Evolutionary conservation across 2,113 vertebrate genomes (phyloP), one percentile per base, ranked within the genome.

Genomic region (Corythoichthys intestinalis): DNA sequence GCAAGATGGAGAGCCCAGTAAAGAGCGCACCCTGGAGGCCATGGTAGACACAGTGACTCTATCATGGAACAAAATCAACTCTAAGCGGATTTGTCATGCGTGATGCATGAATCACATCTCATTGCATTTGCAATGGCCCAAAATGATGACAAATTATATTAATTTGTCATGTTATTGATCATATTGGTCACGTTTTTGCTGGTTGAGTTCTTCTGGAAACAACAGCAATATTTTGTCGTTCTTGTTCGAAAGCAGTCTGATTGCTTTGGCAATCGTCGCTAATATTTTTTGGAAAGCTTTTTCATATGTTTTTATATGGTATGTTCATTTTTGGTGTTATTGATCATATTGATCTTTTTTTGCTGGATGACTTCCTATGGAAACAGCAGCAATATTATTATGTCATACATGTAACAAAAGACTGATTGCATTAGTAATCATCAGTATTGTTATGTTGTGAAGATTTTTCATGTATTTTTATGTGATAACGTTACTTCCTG

Each of bases 1-100:
- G 65, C 70, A 83, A 85, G 14, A 28, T 28, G 20, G 73, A 81
- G 74, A 84, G 57, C 70, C 53, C 73, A 28, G 75, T n/a, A 49
- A 73, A 58, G 61, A 72, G 52, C 54, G 17, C 46, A 74, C 70
- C 53, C 73, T 91, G 89, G 90, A 91, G 91, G 79, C 90, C 90
- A 4, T 93, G 92, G 90, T 91, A 89, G 87, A 90, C 50, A 17
- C 38, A 28, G 20, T 73, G 62, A 44, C 63, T 76, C 54, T 17
- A 0, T 20, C 20, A 28, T 28, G 20, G 20, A 28, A 28, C 20
- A 28, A 28, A 28, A 28, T 28, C 20, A 28, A 28, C 20, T 28
- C 20, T 28, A 28, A 28, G 20, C 20, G 20, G 20, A 44, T 15
- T 58, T 34, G 2, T 58, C 13, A 9, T 52, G 35, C 58, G 46